These are phyloP conservation scores for Stratiolaelaps scimitus DNA, from an alignment of 1,140 invertebrate genomes.

Conservation along the genomic window DNA sequence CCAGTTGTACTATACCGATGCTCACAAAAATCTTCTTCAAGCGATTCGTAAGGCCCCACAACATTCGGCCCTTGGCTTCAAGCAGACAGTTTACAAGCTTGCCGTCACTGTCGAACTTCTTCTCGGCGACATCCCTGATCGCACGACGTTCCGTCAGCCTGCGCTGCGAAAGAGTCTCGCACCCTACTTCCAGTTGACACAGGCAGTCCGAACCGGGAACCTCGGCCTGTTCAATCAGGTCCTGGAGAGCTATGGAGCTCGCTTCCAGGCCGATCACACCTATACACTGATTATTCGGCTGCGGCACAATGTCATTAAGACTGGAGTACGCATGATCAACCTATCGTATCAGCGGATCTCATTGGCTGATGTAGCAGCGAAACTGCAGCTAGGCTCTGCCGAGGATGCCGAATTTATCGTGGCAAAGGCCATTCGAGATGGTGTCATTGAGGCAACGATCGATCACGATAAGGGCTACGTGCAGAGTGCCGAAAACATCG, in stretches of 20 bases:
- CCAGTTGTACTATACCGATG: conserved; percentile 87
- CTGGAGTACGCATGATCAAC: conserved; percentile 90
- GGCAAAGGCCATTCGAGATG: conserved; percentile 97
- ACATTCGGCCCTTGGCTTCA: conserved; percentile 90
- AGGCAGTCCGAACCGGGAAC: conserved; percentile 90
- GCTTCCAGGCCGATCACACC: conserved; percentile 75
- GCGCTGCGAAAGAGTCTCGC: conserved; percentile 69
- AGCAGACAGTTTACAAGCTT: conserved; percentile 89
- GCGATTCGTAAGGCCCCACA: conserved; percentile 88
- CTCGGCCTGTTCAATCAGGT: conserved; percentile 86
- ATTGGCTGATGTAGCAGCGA: conserved; percentile 80
- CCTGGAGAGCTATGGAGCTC: conserved; percentile 70
- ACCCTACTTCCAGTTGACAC: conserved; percentile 93
- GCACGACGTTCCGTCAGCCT: conserved; percentile 58
- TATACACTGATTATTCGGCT: conserved; percentile 85
- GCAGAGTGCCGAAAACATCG: conserved; percentile 88
- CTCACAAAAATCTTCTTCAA: conserved; percentile 87
- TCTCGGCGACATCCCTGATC: conserved; percentile 91
- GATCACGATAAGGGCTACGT: conserved; percentile 91
- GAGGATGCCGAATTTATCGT: conserved; percentile 99
- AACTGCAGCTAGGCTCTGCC: conserved; percentile 79
- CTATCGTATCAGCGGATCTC: conserved; percentile 93
- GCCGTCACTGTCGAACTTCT: conserved; percentile 89
- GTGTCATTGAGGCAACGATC: conserved; percentile 92
- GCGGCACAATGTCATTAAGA: conserved; percentile 98